Evolutionary conservation across 92 coral and sea anemone genomes (phyloP).

Genomic region (Actinernus sp.): DNA sequence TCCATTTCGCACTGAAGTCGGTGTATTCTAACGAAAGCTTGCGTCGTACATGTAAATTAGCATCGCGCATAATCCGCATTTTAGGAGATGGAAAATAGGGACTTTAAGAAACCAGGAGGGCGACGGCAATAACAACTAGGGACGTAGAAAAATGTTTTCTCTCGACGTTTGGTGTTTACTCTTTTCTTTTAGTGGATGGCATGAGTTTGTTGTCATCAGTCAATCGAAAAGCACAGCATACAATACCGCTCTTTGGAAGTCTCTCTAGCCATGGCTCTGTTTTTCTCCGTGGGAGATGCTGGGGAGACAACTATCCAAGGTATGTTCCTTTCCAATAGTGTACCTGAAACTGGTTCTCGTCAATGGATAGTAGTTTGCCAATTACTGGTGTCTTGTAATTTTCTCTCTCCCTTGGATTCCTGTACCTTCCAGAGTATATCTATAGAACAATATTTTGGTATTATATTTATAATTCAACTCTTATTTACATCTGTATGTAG

Average conservation of each 20-base stretch:
- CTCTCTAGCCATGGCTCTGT: slow-evolving; percentile 43
- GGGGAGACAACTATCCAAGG: slow-evolving; percentile 36
- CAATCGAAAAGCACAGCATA: slow-evolving; percentile 34
- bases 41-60: no score
- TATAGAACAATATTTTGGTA: no score
- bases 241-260: slow-evolving; percentile 36
- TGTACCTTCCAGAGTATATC: slow-evolving; percentile 33
- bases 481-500: no score
- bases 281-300: slow-evolving; percentile 5
- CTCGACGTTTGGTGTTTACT: no score
- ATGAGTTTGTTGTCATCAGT: slow-evolving; percentile 20
- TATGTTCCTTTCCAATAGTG: slow-evolving; percentile 68
- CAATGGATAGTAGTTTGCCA: slow-evolving; percentile 33
- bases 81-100: no score
- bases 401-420: slow-evolving; percentile 21
- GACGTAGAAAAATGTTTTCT: no score
- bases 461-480: no score
- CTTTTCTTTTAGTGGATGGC: slow-evolving; percentile 26
- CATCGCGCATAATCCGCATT: no score
- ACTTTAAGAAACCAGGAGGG: no score
- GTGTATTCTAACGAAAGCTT: no score
- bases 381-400: slow-evolving; percentile 32
- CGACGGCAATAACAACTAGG: no score
- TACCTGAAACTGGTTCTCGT: slow-evolving; percentile 17
- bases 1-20: no score